Evolutionary conservation across 2,797 vertebrate species (phyloP).

Genomic region (Pipistrellus kuhlii): DNA sequence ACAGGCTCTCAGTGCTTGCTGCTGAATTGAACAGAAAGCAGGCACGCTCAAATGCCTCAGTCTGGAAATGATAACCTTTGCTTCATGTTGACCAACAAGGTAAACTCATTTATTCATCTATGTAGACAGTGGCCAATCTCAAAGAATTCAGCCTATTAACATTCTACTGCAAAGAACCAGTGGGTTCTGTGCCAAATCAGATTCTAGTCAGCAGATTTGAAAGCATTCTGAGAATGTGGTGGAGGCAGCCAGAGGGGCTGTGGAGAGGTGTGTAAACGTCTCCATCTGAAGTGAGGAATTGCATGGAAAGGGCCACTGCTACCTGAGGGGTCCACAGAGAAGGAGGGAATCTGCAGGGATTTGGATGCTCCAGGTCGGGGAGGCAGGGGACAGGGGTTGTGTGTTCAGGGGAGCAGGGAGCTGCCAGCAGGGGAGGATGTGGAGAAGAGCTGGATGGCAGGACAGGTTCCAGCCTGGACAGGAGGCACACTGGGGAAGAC

Average conservation of each 20-base stretch:
- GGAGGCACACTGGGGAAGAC: neutral
- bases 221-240: neutral
- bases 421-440: neutral
- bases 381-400: neutral
- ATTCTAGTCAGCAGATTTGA: neutral
- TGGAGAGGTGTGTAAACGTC: neutral
- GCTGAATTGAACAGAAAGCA: neutral
- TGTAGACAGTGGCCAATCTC: neutral
- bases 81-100: neutral
- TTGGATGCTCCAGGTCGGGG: neutral
- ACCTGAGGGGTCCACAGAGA: neutral
- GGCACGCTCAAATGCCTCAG: neutral
- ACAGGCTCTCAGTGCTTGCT: neutral
- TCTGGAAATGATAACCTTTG: neutral
- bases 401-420: neutral
- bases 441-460: neutral
- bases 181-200: constrained; percentile 12
- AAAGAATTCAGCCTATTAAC: constrained; percentile 30
- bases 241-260: neutral
- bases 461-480: neutral
- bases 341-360: neutral
- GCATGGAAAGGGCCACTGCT: neutral
- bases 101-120: neutral
- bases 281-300: neutral
- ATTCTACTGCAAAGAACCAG: neutral